phyloP scores from a whole-genome alignment of 2,113 vertebrate species.

The Seriola aureovittata region DNA sequence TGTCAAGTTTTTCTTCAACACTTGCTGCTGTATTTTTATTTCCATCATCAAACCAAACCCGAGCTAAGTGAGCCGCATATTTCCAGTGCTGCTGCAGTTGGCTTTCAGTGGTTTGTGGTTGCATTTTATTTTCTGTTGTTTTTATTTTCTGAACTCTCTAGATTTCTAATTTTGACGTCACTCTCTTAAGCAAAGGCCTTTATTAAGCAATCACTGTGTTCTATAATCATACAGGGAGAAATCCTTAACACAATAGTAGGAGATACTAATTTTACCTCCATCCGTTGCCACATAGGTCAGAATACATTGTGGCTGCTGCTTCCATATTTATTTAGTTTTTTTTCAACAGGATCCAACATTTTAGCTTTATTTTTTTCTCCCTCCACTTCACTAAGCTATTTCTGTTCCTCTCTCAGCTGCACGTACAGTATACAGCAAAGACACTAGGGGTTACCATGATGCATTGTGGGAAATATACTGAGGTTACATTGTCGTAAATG shows the following conservation, averaged over 20 bases:
- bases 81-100: not conserved
- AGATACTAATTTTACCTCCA: slow-evolving; percentile 40
- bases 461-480: slow-evolving; percentile 40
- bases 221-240: slow-evolving; percentile 36
- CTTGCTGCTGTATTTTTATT: not conserved
- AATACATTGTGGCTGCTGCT: slow-evolving; percentile 19
- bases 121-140: not conserved
- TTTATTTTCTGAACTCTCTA: slow-evolving; percentile 2
- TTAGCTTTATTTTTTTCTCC: not conserved
- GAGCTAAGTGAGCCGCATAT: not conserved
- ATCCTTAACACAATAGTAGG: slow-evolving; percentile 29
- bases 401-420: slow-evolving; percentile 34
- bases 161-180: slow-evolving; percentile 17
- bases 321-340: slow-evolving; percentile 2
- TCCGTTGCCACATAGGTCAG: slow-evolving; percentile 33
- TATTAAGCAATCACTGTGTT: slow-evolving; percentile 27
- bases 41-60: not conserved
- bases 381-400: slow-evolving; percentile 31
- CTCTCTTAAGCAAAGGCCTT: slow-evolving; percentile 24
- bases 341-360: slow-evolving; percentile 16
- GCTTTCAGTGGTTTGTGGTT: not conserved
- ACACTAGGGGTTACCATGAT: slow-evolving; percentile 35
- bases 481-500: slow-evolving; percentile 12
- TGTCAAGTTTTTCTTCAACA: not conserved
- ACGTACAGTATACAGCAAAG: slow-evolving; percentile 15